Evolutionary conservation across 2,797 vertebrate species (phyloP).

Genomic region (Moxostoma hubbsi): DNA sequence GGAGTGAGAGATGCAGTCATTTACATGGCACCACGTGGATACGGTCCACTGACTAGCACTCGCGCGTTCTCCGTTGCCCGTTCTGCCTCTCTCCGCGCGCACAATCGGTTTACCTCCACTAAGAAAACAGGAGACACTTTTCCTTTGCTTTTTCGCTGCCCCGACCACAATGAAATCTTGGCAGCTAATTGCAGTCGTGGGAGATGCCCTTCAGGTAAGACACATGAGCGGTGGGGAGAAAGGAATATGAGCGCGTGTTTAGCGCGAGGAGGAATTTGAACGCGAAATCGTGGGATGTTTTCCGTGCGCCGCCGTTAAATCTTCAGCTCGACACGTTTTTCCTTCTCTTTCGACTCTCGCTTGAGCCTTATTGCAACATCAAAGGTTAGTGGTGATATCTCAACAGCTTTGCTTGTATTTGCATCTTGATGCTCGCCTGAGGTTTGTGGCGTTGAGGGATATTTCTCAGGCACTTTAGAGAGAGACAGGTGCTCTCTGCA

Average conservation of each 20-base stretch:
- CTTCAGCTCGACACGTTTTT: slow-evolving; percentile 62
- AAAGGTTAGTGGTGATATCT: slow-evolving; percentile 66
- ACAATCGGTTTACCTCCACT: slow-evolving; percentile 60
- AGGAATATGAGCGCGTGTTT: slow-evolving; percentile 59
- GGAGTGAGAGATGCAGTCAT: slow-evolving; percentile 66
- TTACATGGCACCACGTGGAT: slow-evolving; percentile 77
- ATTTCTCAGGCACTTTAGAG: slow-evolving; percentile 45
- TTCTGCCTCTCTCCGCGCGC: slow-evolving; percentile 32
- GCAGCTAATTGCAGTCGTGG: slow-evolving; percentile 80
- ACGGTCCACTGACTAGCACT: slow-evolving; percentile 64
- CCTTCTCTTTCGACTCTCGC: slow-evolving; percentile 37
- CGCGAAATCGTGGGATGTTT: slow-evolving; percentile 61
- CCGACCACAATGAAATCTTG: slow-evolving; percentile 81
- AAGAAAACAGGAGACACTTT: slow-evolving; percentile 69
- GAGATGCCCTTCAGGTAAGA: slow-evolving; percentile 86
- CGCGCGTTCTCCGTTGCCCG: slow-evolving; percentile 60
- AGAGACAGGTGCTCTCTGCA: slow-evolving; percentile 54
- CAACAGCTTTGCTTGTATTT: slow-evolving; percentile 46
- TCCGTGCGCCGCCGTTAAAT: slow-evolving; percentile 66
- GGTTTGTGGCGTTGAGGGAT: slow-evolving; percentile 49
- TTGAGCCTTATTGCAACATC: slow-evolving; percentile 56
- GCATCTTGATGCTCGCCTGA: slow-evolving; percentile 50
- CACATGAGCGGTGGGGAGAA: slow-evolving; percentile 59
- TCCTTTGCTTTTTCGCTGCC: slow-evolving; percentile 59
- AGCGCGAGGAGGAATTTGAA: slow-evolving; percentile 61